A percentile compares a stretch with the other conserved stretches of the same genome.
Evolutionary conservation across 2,888 invertebrate species (phyloP).

Genomic region (Pandemis heparana): DNA sequence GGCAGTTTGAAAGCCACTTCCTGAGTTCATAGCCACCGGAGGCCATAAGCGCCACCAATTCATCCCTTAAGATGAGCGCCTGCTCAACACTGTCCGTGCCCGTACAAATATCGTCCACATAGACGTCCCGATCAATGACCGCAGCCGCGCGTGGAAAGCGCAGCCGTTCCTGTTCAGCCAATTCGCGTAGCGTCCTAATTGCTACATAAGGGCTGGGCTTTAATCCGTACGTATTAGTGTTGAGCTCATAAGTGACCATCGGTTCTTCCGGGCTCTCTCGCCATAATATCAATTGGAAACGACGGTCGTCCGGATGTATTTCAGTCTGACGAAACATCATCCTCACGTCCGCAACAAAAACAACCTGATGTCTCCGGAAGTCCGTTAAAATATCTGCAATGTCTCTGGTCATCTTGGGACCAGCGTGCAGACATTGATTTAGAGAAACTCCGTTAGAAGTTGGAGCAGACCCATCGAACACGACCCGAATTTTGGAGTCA

Average conservation of each 20-base stretch:
- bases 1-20: not conserved
- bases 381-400: not conserved
- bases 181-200: not conserved
- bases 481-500: not conserved
- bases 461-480: not conserved
- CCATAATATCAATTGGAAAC: slow-evolving; percentile 27
- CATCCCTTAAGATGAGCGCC: not conserved
- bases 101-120: not conserved
- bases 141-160: not conserved
- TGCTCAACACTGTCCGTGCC: not conserved
- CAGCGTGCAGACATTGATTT: not conserved
- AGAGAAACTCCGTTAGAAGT: not conserved
- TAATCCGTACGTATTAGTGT: not conserved
- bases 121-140: not conserved
- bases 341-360: slow-evolving; percentile 1
- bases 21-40: not conserved
- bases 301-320: slow-evolving; percentile 15
- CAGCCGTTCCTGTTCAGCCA: not conserved
- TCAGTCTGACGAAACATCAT: slow-evolving; percentile 18
- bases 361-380: slow-evolving; percentile 1
- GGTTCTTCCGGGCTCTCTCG: slow-evolving; percentile 14
- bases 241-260: slow-evolving; percentile 7
- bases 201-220: not conserved
- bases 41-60: not conserved
- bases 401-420: not conserved